These are phyloP conservation scores for Candoia aspera DNA, from an alignment of 2,113 vertebrate genomes.

Conservation along the genomic window DNA sequence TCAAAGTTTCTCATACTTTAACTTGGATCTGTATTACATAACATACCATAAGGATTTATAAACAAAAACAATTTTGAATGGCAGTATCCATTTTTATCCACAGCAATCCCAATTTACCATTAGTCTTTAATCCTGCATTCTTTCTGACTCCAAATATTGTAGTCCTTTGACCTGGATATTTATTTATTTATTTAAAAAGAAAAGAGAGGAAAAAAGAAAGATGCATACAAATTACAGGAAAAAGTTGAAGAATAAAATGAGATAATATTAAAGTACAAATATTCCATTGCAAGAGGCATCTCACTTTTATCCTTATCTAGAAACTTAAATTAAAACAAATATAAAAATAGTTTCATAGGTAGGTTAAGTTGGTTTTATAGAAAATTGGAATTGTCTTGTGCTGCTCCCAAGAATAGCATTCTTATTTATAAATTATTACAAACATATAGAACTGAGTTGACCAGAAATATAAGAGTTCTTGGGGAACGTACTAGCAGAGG, in stretches of 20 bases:
- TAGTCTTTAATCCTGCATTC: not conserved
- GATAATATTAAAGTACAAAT: too few relatives aligned
- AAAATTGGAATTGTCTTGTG: too few relatives aligned
- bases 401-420: too few relatives aligned
- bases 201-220: too few relatives aligned
- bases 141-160: not conserved
- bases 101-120: not conserved
- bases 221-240: too few relatives aligned
- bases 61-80: not conserved
- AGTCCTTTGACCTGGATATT: too few relatives aligned
- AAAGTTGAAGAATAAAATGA: too few relatives aligned
- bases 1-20: not conserved
- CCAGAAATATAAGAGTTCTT: not conserved
- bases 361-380: not conserved
- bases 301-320: too few relatives aligned
- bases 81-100: not conserved
- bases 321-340: too few relatives aligned
- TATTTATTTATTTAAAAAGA: too few relatives aligned
- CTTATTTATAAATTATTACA: not conserved
- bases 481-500: not conserved
- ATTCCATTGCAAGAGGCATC: too few relatives aligned
- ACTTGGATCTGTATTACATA: not conserved
- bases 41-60: not conserved
- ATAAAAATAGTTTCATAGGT: too few relatives aligned
- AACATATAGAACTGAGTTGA: not conserved